Percentiles rank a stretch among this genome's conserved stretches.
These are phyloP conservation scores for Pseudomugil gertrudae DNA, from an alignment of 2,797 vertebrate genomes.

Conservation along the genomic window DNA sequence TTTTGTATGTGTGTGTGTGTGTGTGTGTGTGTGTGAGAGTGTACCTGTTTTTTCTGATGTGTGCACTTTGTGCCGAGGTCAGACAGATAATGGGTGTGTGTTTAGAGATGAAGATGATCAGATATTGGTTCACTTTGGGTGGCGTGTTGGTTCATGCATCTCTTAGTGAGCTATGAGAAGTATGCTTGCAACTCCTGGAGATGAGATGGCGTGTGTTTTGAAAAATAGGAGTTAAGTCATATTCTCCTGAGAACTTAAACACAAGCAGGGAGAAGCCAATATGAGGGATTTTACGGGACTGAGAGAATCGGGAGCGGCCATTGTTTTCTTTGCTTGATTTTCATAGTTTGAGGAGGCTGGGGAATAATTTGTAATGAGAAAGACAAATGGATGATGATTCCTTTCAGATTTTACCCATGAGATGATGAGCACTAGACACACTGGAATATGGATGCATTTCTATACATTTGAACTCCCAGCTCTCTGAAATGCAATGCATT, in stretches of 20 bases:
- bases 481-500: slow-evolving; percentile 10
- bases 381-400: slow-evolving; percentile 48
- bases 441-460: slow-evolving; percentile 32
- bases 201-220: slow-evolving; percentile 35
- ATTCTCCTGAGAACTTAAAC: slow-evolving; percentile 39
- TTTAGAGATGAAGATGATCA: slow-evolving; percentile 1
- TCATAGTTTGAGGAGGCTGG: slow-evolving; percentile 35
- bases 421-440: slow-evolving; percentile 36
- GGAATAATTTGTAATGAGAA: slow-evolving; percentile 52
- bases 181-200: slow-evolving; percentile 1
- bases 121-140: slow-evolving; percentile 22
- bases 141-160: slow-evolving; percentile 15
- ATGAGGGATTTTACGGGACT: slow-evolving; percentile 12
- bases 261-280: slow-evolving; percentile 39
- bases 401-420: slow-evolving; percentile 37
- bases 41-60: slow-evolving; percentile 8
- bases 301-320: slow-evolving; percentile 33
- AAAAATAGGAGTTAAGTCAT: slow-evolving; percentile 37
- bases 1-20: neutral
- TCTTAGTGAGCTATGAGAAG: slow-evolving; percentile 13
- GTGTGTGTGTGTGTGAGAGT: neutral
- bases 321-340: slow-evolving; percentile 57
- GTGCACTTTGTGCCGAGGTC: neutral
- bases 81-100: neutral
- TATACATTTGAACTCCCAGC: slow-evolving; percentile 40